These are phyloP conservation scores for Temnopleurus reevesii DNA, from an alignment of 53 echinoderm and acorn worm genomes.

Conservation along the genomic window DNA sequence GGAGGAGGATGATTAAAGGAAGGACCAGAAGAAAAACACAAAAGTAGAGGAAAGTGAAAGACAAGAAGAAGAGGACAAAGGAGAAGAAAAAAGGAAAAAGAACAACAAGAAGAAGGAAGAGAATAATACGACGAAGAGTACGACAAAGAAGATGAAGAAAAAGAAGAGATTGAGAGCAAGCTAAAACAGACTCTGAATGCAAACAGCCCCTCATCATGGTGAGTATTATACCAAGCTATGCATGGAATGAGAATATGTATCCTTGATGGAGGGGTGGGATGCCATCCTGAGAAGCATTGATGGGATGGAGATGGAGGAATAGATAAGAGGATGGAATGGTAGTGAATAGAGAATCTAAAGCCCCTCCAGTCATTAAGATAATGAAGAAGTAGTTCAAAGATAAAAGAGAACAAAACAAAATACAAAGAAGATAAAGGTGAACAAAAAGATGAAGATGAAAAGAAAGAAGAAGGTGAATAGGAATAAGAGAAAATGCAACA, in stretches of 20 bases:
- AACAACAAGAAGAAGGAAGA: too few species aligned
- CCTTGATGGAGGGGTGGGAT: not conserved
- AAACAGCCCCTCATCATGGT: conserved; percentile 21
- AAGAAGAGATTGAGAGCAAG: too few species aligned
- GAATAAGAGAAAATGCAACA: not conserved
- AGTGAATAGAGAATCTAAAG: not conserved
- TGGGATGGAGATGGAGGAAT: not conserved
- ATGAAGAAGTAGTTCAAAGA: not conserved
- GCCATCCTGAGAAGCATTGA: not conserved
- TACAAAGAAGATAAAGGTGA: not conserved
- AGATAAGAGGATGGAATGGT: not conserved
- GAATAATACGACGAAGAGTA: too few species aligned
- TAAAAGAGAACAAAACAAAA: not conserved
- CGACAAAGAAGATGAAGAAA: too few species aligned
- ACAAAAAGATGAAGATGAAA: not conserved
- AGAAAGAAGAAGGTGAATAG: not conserved
- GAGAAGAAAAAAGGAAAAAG: too few species aligned
- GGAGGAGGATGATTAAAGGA: too few species aligned
- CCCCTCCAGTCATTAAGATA: too few species aligned
- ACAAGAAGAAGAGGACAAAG: too few species aligned
- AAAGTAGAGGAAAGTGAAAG: too few species aligned
- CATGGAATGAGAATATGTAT: conserved; percentile 38
- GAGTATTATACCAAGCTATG: conserved; percentile 30
- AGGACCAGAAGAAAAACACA: too few species aligned
- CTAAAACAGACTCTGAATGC: too few species aligned